Evolutionary conservation across 2,888 invertebrate species (phyloP).

Genomic region (Netelia melanura): DNA sequence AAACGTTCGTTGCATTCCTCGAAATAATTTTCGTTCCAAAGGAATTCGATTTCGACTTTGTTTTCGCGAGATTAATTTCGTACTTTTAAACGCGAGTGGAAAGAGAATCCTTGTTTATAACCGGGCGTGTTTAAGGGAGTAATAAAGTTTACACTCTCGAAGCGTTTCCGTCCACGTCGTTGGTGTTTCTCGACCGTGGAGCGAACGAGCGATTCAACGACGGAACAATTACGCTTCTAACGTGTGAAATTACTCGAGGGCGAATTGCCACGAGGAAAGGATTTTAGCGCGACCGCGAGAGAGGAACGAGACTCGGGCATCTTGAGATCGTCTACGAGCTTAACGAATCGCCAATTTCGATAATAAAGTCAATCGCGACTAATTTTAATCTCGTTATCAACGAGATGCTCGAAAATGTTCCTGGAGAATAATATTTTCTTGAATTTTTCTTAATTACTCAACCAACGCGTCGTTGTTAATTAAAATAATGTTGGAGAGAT

Average conservation of each 20-base stretch:
- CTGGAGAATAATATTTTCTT: background rate
- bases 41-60: too few species aligned
- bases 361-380: too few species aligned
- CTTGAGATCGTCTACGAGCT: too few species aligned
- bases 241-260: constrained; percentile 78
- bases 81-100: constrained; percentile 33
- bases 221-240: constrained; percentile 76
- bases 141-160: constrained; percentile 62
- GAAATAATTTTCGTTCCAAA: too few species aligned
- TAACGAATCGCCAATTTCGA: too few species aligned
- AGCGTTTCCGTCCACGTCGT: constrained; percentile 45
- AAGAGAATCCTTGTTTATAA: constrained; percentile 47
- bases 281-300: constrained; percentile 38
- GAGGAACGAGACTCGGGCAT: background rate
- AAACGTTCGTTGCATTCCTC: too few species aligned
- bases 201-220: constrained; percentile 52
- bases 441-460: constrained; percentile 5
- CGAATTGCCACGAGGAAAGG: constrained; percentile 70
- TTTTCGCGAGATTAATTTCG: background rate
- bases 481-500: constrained; percentile 30
- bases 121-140: constrained; percentile 65
- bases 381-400: too few species aligned
- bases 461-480: constrained; percentile 25
- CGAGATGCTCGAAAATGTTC: background rate
- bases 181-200: constrained; percentile 57